Percentiles rank a stretch among this genome's conserved stretches.
phyloP scores from a whole-genome alignment of 92 coral and sea anemone genomes.

The Pocillopora meandrina region DNA sequence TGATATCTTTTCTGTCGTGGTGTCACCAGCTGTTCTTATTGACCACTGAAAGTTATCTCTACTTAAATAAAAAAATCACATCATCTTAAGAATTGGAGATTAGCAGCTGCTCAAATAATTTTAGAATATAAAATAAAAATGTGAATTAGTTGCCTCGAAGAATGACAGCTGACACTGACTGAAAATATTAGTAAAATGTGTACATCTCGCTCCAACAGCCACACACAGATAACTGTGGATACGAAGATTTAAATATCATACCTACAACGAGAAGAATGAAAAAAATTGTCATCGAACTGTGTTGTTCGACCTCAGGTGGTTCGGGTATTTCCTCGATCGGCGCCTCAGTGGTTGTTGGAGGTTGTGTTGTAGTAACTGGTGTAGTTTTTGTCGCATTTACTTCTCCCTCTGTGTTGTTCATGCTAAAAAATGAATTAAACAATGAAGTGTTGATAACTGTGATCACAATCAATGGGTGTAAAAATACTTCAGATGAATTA shows the following conservation, averaged over 20 bases:
- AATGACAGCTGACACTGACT: too few relatives aligned
- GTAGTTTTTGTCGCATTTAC: constrained; percentile 54
- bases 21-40: too few relatives aligned
- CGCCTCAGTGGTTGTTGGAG: constrained; percentile 47
- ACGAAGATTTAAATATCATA: constrained; percentile 37
- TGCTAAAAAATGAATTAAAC: constrained; percentile 3
- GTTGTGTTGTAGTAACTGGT: constrained; percentile 50
- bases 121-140: too few relatives aligned
- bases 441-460: background rate
- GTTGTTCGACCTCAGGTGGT: constrained; percentile 95
- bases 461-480: background rate
- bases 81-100: too few relatives aligned
- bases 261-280: constrained; percentile 97
- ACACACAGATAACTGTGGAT: background rate
- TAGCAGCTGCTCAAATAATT: too few relatives aligned
- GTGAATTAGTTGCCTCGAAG: too few relatives aligned
- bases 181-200: too few relatives aligned
- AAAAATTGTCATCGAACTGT: constrained; percentile 97
- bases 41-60: too few relatives aligned
- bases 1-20: too few relatives aligned
- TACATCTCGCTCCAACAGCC: too few relatives aligned
- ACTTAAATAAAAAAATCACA: too few relatives aligned
- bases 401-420: constrained; percentile 15
- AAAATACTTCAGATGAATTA: background rate
- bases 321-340: constrained; percentile 76